Conservation (phyloP, 2,113 vertebrate species). For the Phalacrocorax aristotelis region DNA sequence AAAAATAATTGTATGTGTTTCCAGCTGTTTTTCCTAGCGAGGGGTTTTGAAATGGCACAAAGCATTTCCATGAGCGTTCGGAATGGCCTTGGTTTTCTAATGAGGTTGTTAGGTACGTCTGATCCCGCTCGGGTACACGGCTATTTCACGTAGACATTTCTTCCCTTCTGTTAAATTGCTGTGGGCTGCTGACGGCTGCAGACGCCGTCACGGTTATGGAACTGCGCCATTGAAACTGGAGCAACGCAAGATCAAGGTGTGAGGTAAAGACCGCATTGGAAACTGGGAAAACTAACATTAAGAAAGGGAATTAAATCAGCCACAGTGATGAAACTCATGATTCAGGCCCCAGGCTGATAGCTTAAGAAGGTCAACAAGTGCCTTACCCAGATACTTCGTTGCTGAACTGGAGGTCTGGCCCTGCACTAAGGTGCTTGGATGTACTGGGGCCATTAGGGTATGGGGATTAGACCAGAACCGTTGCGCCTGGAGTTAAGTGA, state of each 20-base stretch:
- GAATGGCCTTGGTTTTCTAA: background rate
- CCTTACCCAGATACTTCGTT: background rate
- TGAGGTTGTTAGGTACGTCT: background rate
- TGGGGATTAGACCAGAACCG: background rate
- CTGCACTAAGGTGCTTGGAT: background rate
- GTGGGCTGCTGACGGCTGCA: background rate
- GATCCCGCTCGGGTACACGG: fast-evolving
- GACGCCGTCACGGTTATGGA: background rate
- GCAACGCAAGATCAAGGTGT: background rate
- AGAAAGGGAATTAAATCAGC: background rate
- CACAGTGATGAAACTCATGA: background rate
- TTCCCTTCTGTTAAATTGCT: background rate
- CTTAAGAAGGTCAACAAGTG: background rate
- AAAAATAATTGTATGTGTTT: background rate
- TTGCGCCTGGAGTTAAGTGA: background rate
- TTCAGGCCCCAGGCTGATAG: background rate
- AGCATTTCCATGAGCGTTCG: background rate
- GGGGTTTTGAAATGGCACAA: background rate
- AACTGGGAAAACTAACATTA: background rate
- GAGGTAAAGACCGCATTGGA: background rate
- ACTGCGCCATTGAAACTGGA: background rate
- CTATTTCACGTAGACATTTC: background rate
- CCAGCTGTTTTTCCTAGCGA: background rate
- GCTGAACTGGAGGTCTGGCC: background rate
- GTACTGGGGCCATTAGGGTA: background rate